Evolutionary conservation across 2,888 invertebrate genomes (phyloP).

Genomic region (Tetheella fluctuosa): DNA sequence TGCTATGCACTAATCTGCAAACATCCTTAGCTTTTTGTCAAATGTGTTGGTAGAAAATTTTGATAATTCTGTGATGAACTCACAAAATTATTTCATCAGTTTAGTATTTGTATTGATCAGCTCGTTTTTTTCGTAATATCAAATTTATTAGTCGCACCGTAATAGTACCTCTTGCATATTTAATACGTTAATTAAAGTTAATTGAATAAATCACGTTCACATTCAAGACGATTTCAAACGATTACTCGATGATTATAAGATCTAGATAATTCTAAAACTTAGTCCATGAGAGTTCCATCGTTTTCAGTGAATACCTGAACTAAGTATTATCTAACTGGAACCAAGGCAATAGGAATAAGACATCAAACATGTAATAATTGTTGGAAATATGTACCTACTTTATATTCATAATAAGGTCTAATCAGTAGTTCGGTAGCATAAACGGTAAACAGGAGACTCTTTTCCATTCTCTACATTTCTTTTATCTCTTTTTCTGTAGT

Average conservation of each 20-base stretch:
- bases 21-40: background rate
- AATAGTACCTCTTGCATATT: no score
- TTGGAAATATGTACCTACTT: no score
- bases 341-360: background rate
- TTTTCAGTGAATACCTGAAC: background rate
- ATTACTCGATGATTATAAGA: background rate
- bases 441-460: background rate
- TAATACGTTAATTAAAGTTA: no score
- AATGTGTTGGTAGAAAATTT: no score
- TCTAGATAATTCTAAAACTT: background rate
- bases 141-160: no score
- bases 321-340: background rate
- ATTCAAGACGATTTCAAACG: background rate
- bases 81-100: no score
- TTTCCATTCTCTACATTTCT: background rate
- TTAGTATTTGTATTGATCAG: no score
- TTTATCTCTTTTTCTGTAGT: background rate
- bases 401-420: background rate
- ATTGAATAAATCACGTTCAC: no score
- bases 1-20: constrained; percentile 6
- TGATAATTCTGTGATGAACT: no score
- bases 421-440: background rate
- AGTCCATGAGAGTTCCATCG: background rate
- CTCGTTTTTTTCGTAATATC: no score
- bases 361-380: background rate